Percentiles rank a stretch among this genome's conserved stretches.
Conservation (phyloP, 2,888 invertebrate species). For the Drosophila bunnanda region DNA sequence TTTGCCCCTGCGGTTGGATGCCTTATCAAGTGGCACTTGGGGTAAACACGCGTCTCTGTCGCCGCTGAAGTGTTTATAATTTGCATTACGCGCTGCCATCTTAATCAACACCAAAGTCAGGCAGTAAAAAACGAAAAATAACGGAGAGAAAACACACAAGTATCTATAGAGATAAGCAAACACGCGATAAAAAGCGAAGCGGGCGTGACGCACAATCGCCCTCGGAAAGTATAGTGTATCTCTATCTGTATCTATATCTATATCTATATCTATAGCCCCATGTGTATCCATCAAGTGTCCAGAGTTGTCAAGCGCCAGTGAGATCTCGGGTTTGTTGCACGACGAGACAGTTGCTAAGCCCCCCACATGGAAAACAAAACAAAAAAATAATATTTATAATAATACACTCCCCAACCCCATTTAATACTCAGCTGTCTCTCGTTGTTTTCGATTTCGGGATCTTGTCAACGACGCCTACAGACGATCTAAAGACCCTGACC, state of each 20-base stretch:
- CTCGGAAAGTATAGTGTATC: constrained; percentile 16
- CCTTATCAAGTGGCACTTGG: constrained; percentile 44
- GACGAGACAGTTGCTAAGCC: constrained; percentile 82
- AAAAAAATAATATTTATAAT: constrained; percentile 8
- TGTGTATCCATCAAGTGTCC: constrained; percentile 31
- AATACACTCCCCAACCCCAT: constrained; percentile 11
- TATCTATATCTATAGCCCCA: constrained; percentile 28
- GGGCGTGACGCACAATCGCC: constrained; percentile 63
- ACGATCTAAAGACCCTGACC: constrained; percentile 31
- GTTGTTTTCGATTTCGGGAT: constrained; percentile 85
- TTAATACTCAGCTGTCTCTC: constrained; percentile 82
- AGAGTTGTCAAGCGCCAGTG: constrained; percentile 55
- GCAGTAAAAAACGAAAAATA: constrained; percentile 26
- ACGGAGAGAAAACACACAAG: constrained; percentile 55
- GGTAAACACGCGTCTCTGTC: constrained; percentile 46
- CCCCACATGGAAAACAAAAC: constrained; percentile 1
- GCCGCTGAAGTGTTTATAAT: constrained; percentile 58
- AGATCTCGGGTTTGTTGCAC: constrained; percentile 85
- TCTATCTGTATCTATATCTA: constrained; percentile 15
- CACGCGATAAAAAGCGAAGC: constrained; percentile 62
- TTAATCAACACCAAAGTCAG: constrained; percentile 38
- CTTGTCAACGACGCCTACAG: constrained; percentile 78
- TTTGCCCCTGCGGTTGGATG: constrained; percentile 19
- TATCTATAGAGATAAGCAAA: constrained; percentile 59
- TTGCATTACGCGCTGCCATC: constrained; percentile 51